phyloP scores from a whole-genome alignment of 2,113 vertebrate genomes.

The Caracal caracal region DNA sequence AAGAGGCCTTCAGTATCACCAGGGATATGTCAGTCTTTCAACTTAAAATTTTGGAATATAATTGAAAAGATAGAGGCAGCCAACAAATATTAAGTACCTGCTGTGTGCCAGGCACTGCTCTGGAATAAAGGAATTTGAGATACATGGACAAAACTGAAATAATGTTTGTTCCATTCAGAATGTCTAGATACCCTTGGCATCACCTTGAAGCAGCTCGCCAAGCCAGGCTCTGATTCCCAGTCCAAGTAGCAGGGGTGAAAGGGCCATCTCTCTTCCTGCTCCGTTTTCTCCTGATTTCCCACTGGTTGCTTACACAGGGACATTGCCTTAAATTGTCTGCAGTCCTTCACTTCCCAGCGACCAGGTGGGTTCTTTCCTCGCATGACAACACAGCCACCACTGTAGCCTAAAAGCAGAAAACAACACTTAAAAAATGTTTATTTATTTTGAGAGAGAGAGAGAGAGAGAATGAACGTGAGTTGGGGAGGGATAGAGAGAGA shows the following conservation, averaged over 20 bases:
- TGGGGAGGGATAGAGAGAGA: no score
- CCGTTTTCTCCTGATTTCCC: slow-evolving; percentile 80
- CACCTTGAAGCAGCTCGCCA: slow-evolving; percentile 94
- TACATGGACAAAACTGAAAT: neutral
- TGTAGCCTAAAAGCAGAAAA: slow-evolving; percentile 83
- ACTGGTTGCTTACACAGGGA: slow-evolving; percentile 92
- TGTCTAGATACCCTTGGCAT: neutral
- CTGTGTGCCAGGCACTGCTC: neutral
- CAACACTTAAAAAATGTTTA: neutral
- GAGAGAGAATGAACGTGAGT: no score
- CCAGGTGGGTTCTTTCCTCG: slow-evolving; percentile 88
- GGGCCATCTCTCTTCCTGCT: slow-evolving; percentile 84
- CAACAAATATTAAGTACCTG: neutral
- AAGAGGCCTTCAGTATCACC: neutral
- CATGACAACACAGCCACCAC: slow-evolving; percentile 93
- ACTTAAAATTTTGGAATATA: slow-evolving; percentile 39
- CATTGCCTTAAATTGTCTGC: slow-evolving; percentile 90
- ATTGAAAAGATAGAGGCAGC: neutral
- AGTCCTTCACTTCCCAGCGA: slow-evolving; percentile 96
- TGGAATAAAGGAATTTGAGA: neutral
- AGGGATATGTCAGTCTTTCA: neutral
- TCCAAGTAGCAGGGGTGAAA: slow-evolving; percentile 89
- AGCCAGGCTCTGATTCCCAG: slow-evolving; percentile 90
- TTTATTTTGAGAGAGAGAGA: no score
- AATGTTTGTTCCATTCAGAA: neutral